Evolutionary conservation across 2,797 vertebrate species (phyloP).

Genomic region (Pipistrellus nathusii): DNA sequence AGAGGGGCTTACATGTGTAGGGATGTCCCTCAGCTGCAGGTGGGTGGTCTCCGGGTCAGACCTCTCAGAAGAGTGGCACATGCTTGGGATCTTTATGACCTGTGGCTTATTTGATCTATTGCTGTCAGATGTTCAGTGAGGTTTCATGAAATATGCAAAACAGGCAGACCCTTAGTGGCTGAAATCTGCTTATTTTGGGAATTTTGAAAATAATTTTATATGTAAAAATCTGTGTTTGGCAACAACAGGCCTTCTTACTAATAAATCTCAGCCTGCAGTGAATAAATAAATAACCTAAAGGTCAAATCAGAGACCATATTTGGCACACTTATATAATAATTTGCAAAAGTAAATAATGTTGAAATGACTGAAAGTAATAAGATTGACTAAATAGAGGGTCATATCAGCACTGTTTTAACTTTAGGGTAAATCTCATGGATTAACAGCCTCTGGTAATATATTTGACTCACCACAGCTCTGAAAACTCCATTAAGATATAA

Average conservation of each 20-base stretch:
- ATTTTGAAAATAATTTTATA: not conserved
- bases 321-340: not conserved
- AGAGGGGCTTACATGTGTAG: not conserved
- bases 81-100: not conserved
- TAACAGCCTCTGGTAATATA: not conserved
- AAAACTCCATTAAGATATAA: not conserved
- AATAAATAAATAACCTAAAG: not conserved
- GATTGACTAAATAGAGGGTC: not conserved
- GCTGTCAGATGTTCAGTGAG: not conserved
- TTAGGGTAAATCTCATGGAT: constrained; percentile 6
- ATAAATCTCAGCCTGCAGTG: not conserved
- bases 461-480: not conserved
- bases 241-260: not conserved
- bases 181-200: not conserved
- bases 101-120: not conserved
- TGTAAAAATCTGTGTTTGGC: not conserved
- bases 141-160: not conserved
- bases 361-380: not conserved
- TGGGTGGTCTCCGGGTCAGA: not conserved
- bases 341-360: not conserved
- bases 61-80: not conserved
- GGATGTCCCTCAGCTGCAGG: not conserved
- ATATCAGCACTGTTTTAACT: not conserved
- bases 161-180: not conserved
- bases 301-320: not conserved